Evolutionary conservation across 2,797 vertebrate species (phyloP).

Genomic region (Eremophila alpestris): DNA sequence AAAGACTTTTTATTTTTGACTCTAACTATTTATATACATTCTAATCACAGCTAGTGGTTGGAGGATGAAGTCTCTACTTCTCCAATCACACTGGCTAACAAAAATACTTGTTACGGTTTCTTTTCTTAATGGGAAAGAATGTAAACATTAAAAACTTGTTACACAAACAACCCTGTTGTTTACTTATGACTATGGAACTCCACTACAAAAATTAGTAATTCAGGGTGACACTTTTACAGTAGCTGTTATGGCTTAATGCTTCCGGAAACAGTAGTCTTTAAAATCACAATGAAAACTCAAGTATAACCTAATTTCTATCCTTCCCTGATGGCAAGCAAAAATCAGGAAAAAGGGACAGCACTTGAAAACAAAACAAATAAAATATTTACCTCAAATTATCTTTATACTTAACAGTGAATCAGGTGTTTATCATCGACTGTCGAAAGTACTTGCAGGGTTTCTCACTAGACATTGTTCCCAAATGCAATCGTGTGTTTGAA

Average conservation of each 20-base stretch:
- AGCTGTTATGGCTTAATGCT: background rate
- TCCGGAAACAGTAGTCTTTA: background rate
- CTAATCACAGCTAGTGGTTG: too few species aligned
- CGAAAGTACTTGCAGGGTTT: background rate
- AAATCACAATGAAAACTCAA: background rate
- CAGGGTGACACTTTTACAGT: background rate
- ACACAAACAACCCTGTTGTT: too few species aligned
- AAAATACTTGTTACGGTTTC: too few species aligned
- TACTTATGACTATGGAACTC: too few species aligned
- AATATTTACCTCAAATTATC: background rate
- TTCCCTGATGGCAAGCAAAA: background rate
- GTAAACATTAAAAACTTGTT: too few species aligned
- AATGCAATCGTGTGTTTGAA: background rate
- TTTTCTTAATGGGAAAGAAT: too few species aligned
- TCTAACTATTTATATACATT: too few species aligned
- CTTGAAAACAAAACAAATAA: background rate
- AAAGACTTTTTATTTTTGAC: too few species aligned
- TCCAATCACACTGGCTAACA: too few species aligned
- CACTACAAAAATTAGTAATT: too few species aligned
- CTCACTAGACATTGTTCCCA: background rate
- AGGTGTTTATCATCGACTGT: background rate
- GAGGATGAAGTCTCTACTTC: too few species aligned
- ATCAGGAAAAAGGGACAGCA: background rate
- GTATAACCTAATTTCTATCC: background rate
- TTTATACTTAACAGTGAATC: background rate